Percentiles rank a stretch among this genome's conserved stretches.
These are phyloP conservation scores for Aelia acuminata DNA, from an alignment of 2,888 invertebrate genomes.

Conservation along the genomic window DNA sequence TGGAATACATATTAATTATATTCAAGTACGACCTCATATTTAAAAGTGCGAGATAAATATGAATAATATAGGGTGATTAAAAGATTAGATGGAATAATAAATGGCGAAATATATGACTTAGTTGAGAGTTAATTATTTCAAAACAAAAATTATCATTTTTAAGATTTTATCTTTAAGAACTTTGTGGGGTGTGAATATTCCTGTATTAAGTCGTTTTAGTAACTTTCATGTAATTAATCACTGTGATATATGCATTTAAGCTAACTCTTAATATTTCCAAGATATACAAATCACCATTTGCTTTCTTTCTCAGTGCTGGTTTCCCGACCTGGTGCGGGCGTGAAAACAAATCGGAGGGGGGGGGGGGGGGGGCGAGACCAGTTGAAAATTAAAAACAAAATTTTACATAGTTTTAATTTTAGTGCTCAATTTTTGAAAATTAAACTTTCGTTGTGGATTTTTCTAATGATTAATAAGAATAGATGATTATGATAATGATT, in stretches of 20 bases:
- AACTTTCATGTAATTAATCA: background rate
- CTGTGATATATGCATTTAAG: background rate
- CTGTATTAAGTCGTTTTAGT: background rate
- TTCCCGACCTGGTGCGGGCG: too few relatives aligned
- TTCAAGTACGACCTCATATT: background rate
- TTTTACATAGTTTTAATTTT: too few relatives aligned
- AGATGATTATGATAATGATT: too few relatives aligned
- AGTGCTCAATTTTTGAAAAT: too few relatives aligned
- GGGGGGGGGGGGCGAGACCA: too few relatives aligned
- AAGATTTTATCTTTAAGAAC: slow-evolving; percentile 1
- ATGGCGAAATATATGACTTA: background rate
- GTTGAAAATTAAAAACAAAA: too few relatives aligned
- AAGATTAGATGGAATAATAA: slow-evolving; percentile 12
- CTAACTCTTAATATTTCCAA: background rate
- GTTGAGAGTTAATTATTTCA: slow-evolving; percentile 11
- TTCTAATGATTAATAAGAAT: too few relatives aligned
- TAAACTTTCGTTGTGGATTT: too few relatives aligned
- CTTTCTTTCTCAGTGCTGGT: too few relatives aligned
- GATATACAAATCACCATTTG: too few relatives aligned
- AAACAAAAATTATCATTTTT: background rate
- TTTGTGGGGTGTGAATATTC: background rate
- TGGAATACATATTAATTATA: slow-evolving; percentile 27
- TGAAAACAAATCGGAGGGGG: too few relatives aligned
- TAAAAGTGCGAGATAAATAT: background rate
- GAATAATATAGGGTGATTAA: background rate